Base-by-base conservation (phyloP, 1,140 invertebrate species). In the Anadara kagoshimensis region DNA sequence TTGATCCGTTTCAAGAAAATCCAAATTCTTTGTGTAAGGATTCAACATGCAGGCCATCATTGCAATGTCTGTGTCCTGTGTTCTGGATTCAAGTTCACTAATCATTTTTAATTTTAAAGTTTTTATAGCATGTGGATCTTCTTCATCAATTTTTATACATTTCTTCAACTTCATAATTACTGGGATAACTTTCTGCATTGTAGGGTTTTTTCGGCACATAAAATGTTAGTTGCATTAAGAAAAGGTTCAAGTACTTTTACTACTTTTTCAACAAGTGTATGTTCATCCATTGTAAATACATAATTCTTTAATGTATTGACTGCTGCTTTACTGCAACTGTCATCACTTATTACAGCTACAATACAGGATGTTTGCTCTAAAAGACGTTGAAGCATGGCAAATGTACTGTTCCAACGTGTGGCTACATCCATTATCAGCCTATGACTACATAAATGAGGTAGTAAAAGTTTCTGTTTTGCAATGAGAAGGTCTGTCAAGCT, bases 141-240 rank as follows among this genome's bases (percentile, higher is more conserved):
- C 44, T 8, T 73, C 70, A n/a, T 59, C 43, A 11, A 49, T 53
- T 29, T 58, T 18, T 12, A 59, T 41, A 11, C 43, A 43, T 51
- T 26, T 65, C 10, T 54, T 18, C 0, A 73, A 22, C 45, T 73
- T 73, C 5, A 43, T 57, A 3, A 66, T 10, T 11, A 73, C 49
- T 51, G 70, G 70, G 20, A 73, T 24, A 36, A 73, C 45, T 44
- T 59, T 65, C 24, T 71, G 49, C 16, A 66, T 58, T 45, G 70
- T 73, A n/a, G 70, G 70, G 63, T 14, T 65, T 65, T 73, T 5
- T 73, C 63, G 43, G 69, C 69, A 22, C 58, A 71, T 14, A 71
- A 29, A 20, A 63, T 24, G n/a, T 29, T 29, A n/a, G 64, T 73
- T 14, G 70, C 53, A 18, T 66, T 51, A 4, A 66, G 11, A 51